Base-by-base conservation (phyloP, 2,888 invertebrate species). In the Hartigia nigra region DNA sequence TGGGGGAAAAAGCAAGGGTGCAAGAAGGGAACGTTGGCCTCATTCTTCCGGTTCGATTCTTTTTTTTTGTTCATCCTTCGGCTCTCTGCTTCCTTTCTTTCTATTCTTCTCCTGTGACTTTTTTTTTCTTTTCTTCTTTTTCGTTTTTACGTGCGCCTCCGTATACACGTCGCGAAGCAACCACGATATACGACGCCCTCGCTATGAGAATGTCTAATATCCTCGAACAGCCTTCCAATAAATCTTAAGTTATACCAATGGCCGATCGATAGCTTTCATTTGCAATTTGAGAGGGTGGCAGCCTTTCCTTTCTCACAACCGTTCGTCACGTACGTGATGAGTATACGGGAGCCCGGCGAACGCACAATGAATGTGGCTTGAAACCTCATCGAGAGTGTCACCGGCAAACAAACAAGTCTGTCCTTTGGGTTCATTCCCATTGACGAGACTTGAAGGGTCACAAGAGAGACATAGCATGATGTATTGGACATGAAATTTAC, bases 81-180 rank as follows among this genome's bases (percentile, higher is more conserved):
- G n/a, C 70, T 31, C 70, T 35, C 39, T 75, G 32, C 35, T 75
- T 75, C 34, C 37, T 75, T 35, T n/a, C 75, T 31, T 34, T 37
- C 32, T 12, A 55, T 23, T 55, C 23, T 55, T 23, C 23, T 23
- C 55, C 55, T 55, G 14, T 23, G 14, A 3, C 34, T 23, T 55
- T 55, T 14, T 55, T 23, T 39, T 4, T 37, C 2, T 12, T 37
- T 37, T 12, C 23, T 14, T 72, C n/a, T 9, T 72, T 72, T 31
- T 72, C 34, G 14, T 72, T 31, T 32, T 72, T 4, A 14, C 31
- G 14, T 14, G n/a, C 23, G 32, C 72, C 72, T 34, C 34, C 72
- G 3, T 31, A 12, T 32, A 31, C 72, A 14, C 34, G 72, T 72
- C 34, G 23, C 31, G 72, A 72, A 55, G 55, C 55, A 55, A 55